A percentile compares a stretch with the other conserved stretches of the same genome.
Conservation (phyloP, 2,113 vertebrate genomes). For the Nothocercus nigrocapillus region DNA sequence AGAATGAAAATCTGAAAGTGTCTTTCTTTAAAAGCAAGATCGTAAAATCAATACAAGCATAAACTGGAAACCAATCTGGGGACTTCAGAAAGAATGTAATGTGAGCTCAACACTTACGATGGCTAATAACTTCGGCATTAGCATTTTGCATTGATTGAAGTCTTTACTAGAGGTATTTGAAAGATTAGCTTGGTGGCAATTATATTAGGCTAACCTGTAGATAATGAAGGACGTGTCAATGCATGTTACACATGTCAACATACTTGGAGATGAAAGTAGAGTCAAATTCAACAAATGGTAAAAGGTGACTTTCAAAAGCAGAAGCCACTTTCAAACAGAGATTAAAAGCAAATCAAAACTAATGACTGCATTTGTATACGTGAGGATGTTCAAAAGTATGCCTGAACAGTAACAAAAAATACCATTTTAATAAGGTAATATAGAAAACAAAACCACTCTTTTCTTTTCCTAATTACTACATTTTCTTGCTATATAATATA, state of each 20-base stretch:
- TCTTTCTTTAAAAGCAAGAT: slow-evolving; percentile 59
- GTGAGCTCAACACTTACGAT: not conserved
- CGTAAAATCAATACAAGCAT: slow-evolving; percentile 54
- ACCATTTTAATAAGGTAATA: not conserved
- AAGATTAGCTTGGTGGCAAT: slow-evolving; percentile 28
- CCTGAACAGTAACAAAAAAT: not conserved
- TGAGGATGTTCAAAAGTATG: not conserved
- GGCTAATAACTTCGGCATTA: slow-evolving; percentile 16
- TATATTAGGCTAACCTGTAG: not conserved
- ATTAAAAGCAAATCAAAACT: not conserved
- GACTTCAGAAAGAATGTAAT: slow-evolving; percentile 18
- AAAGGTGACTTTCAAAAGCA: not conserved
- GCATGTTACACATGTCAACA: not conserved
- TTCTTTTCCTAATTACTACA: slow-evolving; percentile 44
- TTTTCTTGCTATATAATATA: slow-evolving; percentile 39
- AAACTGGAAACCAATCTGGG: slow-evolving; percentile 52
- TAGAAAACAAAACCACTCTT: slow-evolving; percentile 34
- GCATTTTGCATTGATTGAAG: not conserved
- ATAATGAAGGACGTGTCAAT: slow-evolving; percentile 37
- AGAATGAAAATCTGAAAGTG: slow-evolving; percentile 64
- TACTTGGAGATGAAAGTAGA: not conserved
- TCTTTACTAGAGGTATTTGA: slow-evolving; percentile 29
- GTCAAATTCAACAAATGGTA: not conserved
- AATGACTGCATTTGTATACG: not conserved
- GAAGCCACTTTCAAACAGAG: not conserved